Conservation (phyloP, 1,140 invertebrate species). For the Aporrectodea caliginosa region DNA sequence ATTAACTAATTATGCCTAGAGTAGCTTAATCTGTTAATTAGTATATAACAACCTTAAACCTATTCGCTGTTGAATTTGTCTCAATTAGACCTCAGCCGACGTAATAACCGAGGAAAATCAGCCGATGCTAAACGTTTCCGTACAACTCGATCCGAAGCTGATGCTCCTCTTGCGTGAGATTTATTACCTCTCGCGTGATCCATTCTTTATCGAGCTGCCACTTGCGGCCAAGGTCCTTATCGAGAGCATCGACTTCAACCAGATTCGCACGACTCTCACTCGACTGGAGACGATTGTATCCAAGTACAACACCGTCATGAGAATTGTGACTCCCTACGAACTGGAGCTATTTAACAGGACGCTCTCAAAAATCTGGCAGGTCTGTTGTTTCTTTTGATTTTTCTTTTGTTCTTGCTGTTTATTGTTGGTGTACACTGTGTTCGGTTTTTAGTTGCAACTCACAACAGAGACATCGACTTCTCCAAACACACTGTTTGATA, state of each 20-base stretch:
- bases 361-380: conserved; percentile 50
- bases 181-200: conserved; percentile 47
- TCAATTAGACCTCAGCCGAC: no score
- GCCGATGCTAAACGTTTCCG: conserved; percentile 39
- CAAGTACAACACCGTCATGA: conserved; percentile 56
- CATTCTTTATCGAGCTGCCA: conserved; percentile 47
- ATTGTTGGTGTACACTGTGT: no score
- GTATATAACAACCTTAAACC: no score
- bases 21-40: no score
- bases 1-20: no score
- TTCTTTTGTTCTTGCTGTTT: no score
- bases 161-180: conserved; percentile 50
- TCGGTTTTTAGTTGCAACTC: no score
- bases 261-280: conserved; percentile 47
- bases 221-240: conserved; percentile 47
- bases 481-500: no score
- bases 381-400: no score
- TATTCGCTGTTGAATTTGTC: no score
- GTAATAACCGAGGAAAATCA: background rate
- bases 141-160: conserved; percentile 52
- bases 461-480: no score
- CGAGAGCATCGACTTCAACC: conserved; percentile 45
- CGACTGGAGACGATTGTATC: conserved; percentile 52
- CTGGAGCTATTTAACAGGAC: conserved; percentile 52
- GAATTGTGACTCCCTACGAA: conserved; percentile 51